Conservation (phyloP, 2,797 vertebrate genomes). For the Poeciliopsis gracilis region DNA sequence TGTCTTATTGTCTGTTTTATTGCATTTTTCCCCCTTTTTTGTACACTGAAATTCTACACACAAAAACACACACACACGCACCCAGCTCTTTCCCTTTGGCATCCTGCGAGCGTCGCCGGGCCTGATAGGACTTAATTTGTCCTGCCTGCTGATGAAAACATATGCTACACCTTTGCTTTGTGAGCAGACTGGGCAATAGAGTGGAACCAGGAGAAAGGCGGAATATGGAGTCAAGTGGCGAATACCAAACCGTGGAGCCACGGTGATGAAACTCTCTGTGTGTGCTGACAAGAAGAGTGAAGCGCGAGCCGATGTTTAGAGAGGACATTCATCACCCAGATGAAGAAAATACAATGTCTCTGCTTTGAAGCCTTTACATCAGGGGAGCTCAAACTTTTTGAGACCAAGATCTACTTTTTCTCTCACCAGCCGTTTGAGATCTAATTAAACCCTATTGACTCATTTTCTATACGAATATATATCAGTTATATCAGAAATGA, state of each 20-base stretch:
- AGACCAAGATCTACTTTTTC: too few relatives aligned
- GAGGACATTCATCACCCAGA: constrained; percentile 12
- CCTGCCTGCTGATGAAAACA: constrained; percentile 58
- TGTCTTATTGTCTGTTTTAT: constrained; percentile 6
- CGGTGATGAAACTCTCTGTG: constrained; percentile 52
- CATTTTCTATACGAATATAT: too few relatives aligned
- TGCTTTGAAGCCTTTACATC: neutral
- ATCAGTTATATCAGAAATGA: too few relatives aligned
- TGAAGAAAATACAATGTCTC: neutral
- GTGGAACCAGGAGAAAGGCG: constrained; percentile 45
- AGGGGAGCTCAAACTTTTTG: too few relatives aligned
- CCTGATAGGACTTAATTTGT: constrained; percentile 66
- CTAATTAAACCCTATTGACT: too few relatives aligned
- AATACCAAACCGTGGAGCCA: constrained; percentile 54
- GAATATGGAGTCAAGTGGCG: constrained; percentile 21
- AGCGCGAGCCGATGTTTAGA: constrained; percentile 10
- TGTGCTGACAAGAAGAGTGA: constrained; percentile 25
- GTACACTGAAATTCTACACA: neutral
- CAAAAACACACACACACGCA: neutral
- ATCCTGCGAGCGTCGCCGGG: constrained; percentile 35
- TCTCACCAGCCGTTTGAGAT: too few relatives aligned
- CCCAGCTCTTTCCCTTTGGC: constrained; percentile 1
- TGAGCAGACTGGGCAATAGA: constrained; percentile 56
- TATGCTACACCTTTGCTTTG: constrained; percentile 52
- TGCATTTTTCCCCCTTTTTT: neutral